Base-by-base conservation (phyloP, 1,140 invertebrate genomes). In the Spodoptera litura region DNA sequence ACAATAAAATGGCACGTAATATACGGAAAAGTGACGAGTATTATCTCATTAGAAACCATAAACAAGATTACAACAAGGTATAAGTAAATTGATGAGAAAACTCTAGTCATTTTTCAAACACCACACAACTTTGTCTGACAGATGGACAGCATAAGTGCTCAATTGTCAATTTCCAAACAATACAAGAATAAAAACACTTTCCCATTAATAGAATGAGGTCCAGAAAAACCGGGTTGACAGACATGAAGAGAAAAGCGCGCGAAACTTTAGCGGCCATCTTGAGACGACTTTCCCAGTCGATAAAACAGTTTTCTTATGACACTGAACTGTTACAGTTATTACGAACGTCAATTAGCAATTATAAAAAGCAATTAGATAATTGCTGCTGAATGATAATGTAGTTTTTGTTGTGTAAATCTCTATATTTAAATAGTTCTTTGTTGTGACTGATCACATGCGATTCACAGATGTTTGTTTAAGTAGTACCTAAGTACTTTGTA, bases 231-330 rank as follows among this genome's bases (percentile, higher is more conserved):
- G 53, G 31, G 31, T 12, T 27, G 31, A 27, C 3, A 31, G 31
- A 3, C 31, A 4, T 5, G 31, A 20, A 31, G 70, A 15, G 27
- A 78, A 78, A 78, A 62, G 58, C 68, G 68, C 66, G 66, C 66
- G 55, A 78, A 72, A 73, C 66, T 38, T 9, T 13, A 38, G 15
- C 12, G 55, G 58, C 66, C 77, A 72, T 78, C 56, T 71, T 78
- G 71, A 51, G 61, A 15, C 20, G 27, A 72, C 68, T 78, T 78
- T 70, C 77, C 51, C 53, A 38, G 55, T 72, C 68, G 51, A 38
- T 78, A 62, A 55, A 78, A 56, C 59, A 52, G 66, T 61, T 72
- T 78, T 52, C 55, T 64, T 35, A 12, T 20, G 56, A 68, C 53
- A 74, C 27, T 71, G 68, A 71, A 71, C 27, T 71, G 52, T 71